These are phyloP conservation scores for Penaeus vannamei DNA, from an alignment of 1,140 invertebrate species.

Conservation along the genomic window DNA sequence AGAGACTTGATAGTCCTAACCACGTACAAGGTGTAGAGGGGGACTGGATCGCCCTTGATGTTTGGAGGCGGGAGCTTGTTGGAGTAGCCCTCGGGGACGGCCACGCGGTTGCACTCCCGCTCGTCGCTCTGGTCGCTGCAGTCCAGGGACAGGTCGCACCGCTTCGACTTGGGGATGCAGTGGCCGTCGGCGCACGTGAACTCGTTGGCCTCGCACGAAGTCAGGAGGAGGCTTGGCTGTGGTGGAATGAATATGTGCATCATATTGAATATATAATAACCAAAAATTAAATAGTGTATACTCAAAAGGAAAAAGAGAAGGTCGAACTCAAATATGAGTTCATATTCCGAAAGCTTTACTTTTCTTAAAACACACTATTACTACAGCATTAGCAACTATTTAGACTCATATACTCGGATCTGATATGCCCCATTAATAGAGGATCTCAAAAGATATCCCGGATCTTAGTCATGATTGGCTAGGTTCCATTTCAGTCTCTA, in stretches of 20 bases:
- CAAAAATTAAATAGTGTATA: too few relatives aligned
- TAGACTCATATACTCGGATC: too few relatives aligned
- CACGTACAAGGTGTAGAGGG: slow-evolving; percentile 23
- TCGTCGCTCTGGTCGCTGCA: slow-evolving; percentile 51
- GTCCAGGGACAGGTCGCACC: slow-evolving; percentile 48
- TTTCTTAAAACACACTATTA: too few relatives aligned
- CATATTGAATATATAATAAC: too few relatives aligned
- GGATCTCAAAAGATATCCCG: too few relatives aligned
- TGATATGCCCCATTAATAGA: too few relatives aligned
- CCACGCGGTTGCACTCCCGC: slow-evolving; percentile 35
- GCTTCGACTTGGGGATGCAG: slow-evolving; percentile 40
- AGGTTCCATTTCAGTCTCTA: too few relatives aligned
- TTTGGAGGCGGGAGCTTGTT: slow-evolving; percentile 29
- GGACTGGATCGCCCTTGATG: neutral
- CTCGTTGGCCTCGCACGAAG: slow-evolving; percentile 43
- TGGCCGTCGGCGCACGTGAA: slow-evolving; percentile 49
- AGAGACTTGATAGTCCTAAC: slow-evolving; percentile 33
- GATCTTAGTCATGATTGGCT: too few relatives aligned
- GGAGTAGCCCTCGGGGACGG: slow-evolving; percentile 36
- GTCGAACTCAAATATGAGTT: too few relatives aligned
- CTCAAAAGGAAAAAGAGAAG: too few relatives aligned
- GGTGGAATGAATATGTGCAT: neutral
- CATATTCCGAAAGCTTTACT: too few relatives aligned
- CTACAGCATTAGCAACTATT: too few relatives aligned
- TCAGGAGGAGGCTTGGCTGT: slow-evolving; percentile 40